phyloP scores from a whole-genome alignment of 2,113 vertebrate species.

The Menidia beryllina region DNA sequence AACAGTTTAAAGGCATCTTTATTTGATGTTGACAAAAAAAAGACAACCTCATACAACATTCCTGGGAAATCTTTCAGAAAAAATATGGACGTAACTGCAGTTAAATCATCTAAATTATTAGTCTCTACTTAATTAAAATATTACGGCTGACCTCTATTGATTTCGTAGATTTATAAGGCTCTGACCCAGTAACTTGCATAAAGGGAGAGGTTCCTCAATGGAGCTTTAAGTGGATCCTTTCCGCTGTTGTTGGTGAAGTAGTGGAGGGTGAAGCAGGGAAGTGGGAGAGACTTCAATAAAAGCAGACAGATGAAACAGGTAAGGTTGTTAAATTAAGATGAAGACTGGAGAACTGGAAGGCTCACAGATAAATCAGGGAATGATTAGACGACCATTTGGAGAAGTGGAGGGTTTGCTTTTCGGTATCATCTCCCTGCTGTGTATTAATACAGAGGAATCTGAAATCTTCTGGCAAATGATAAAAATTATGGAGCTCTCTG shows the following conservation, averaged over 20 bases:
- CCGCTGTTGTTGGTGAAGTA: conserved; percentile 4
- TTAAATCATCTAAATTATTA: conserved; percentile 21
- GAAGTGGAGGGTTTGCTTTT: background rate
- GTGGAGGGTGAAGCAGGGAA: background rate
- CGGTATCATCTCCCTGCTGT: background rate
- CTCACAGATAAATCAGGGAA: background rate
- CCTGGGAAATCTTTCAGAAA: background rate
- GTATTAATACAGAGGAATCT: background rate
- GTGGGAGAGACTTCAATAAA: conserved; percentile 13
- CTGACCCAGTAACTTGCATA: conserved; percentile 1
- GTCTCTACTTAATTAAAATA: conserved; percentile 36
- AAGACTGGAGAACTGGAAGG: background rate
- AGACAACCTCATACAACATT: background rate
- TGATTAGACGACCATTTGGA: background rate
- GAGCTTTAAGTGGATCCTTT: conserved; percentile 4
- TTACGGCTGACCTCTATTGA: conserved; percentile 10
- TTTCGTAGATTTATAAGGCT: conserved; percentile 22
- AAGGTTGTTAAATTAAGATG: background rate
- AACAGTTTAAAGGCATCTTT: background rate
- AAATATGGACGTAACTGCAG: background rate
- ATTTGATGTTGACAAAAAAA: background rate
- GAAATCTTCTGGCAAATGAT: conserved; percentile 17
- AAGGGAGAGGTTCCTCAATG: background rate
- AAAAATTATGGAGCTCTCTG: conserved; percentile 10
- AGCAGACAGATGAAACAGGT: conserved; percentile 2